Evolutionary conservation across 2,888 invertebrate species (phyloP), one percentile per base, ranked within the genome.

Genomic region (Imbricaverruca yamaguchii): DNA sequence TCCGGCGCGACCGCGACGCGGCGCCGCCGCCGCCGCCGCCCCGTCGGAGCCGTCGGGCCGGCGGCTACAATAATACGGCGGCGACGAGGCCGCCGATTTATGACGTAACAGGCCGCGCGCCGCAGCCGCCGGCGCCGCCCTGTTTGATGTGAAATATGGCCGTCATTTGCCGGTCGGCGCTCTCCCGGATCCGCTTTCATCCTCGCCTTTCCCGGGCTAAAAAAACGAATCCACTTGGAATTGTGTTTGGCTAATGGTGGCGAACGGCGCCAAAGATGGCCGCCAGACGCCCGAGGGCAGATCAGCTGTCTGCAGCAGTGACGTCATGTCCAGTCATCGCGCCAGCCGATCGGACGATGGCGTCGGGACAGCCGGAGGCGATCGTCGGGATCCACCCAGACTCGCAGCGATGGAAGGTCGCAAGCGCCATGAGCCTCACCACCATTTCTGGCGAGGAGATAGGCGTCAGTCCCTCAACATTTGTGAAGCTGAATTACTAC

Each of bases 131-230:
- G 69, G 69, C 69, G 39, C 69, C 69, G 55, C 55, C 74, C 74
- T 53, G 55, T 53, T 55, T 21, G 74, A 55, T 74, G 55, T 74
- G 74, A 74, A 74, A 74, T 55, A 55, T 55, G 74, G 74, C 53
- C 21, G 74, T 53, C 74, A 55, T 74, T 74, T 74, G 74, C 55
- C 74, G 74, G 55, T 55, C 23, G 59, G 59, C 59, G 59, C 74
- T 53, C 74, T 39, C 74, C 55, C 69, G 15, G 74, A 53, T 53
- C 55, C 74, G 13, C 74, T 74, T 74, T 74, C 74, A 74, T 74
- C 55, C 74, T 0, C 74, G 21, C 21, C 74, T 53, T 55, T 55
- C 74, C 55, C 74, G 59, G 55, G 55, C 21, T 13, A 53, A 69
- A 69, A 69, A 53, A 55, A 55, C 74, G 74, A 74, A 74, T 74